Base-by-base conservation (phyloP, 2,797 vertebrate genomes). In the Sebastes hubbsi region DNA sequence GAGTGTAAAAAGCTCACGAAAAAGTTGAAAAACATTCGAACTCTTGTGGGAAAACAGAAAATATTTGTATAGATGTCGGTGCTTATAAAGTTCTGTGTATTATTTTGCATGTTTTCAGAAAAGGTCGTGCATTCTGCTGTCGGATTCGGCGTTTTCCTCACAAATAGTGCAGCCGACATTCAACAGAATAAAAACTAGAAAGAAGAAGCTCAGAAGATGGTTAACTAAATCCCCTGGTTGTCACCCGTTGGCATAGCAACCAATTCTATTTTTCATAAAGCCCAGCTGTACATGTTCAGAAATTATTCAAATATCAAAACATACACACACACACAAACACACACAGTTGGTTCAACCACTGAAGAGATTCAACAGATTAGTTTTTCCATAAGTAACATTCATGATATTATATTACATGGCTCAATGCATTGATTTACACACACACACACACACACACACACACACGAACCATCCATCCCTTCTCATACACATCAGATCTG, bases 231-330 rank as follows among this genome's bases (percentile, higher is more conserved):
- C 36, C 74, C 63, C 86, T 72, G 85, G 85, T 88, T 91, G 79
- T 87, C 81, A 80, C 81, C 36, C 1, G 88, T 93, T 91, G 89
- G 67, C 88, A 86, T 90, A 32, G 91, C 84, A 93, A 94, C 90
- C 55, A 10, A 52, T 80, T 91, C 75, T 72, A 67, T 82, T 81
- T 90, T 84, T 82, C 75, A 81, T 76, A 78, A 81, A 82, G 66
- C 80, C 72, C 46, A 22, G 71, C 54, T 72, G n/a, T 24, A 69
- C 30, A 76, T 84, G 78, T 86, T 77, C 8, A 18, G 61, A 42
- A 78, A 58, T 70, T 67, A 86, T 80, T 69, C 61, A 82, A 63
- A 87, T 67, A 67, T 38, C 6, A 66, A 68, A 27, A 77, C 65
- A 72, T 12, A 61, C 12, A 54, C 30, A 58, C 30, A 58, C n/a